Conservation (phyloP, 2,113 vertebrate species). For the Corythornis madagascariensis region DNA sequence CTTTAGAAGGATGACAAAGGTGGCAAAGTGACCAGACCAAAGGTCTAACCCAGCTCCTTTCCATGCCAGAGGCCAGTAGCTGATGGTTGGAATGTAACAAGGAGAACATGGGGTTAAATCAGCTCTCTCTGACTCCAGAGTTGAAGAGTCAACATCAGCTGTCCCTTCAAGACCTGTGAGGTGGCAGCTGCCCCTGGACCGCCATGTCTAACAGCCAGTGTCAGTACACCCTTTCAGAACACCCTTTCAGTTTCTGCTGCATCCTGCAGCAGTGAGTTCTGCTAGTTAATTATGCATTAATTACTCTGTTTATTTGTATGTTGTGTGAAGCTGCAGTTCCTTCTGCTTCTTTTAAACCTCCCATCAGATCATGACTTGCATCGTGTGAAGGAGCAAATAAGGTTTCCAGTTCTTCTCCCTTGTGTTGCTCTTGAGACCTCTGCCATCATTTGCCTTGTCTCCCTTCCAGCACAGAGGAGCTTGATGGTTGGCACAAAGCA, state of each 20-base stretch:
- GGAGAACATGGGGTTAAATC: neutral
- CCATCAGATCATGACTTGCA: neutral
- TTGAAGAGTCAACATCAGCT: neutral
- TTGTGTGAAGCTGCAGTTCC: neutral
- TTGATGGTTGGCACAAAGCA: neutral
- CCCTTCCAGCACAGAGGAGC: neutral
- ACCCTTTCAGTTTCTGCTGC: neutral
- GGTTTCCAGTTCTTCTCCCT: neutral
- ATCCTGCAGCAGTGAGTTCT: neutral
- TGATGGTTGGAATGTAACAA: neutral
- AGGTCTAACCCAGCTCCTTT: neutral
- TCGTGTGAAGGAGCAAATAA: neutral
- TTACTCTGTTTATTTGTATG: neutral
- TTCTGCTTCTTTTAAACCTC: neutral
- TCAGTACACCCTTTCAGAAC: neutral
- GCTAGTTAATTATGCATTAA: conserved; percentile 4
- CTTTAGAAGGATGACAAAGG: neutral
- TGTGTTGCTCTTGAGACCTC: neutral
- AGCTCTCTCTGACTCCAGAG: neutral
- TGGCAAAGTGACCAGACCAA: neutral
- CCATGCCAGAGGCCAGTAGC: neutral
- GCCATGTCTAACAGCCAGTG: neutral
- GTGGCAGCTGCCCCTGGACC: neutral
- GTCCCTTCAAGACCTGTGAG: neutral
- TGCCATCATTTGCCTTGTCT: neutral